phyloP scores from a whole-genome alignment of 2,888 invertebrate species.

The Hymenopus coronatus region DNA sequence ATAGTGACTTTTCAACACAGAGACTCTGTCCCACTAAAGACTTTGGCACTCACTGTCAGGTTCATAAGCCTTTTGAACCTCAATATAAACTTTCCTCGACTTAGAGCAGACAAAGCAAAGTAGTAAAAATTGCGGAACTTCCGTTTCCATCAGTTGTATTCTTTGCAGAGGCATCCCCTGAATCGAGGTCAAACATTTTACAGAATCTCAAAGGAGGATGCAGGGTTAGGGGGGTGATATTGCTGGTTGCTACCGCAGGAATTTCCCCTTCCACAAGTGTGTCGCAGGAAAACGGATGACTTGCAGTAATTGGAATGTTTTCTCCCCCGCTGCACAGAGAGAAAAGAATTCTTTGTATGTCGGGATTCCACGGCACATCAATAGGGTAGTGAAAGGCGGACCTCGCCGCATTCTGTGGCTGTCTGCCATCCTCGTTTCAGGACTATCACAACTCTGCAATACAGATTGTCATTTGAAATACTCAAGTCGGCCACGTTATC shows the following conservation, averaged over 20 bases:
- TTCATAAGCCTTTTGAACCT: background rate
- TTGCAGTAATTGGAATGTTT: background rate
- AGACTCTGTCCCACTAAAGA: no score
- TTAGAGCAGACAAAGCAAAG: background rate
- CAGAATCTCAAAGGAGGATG: background rate
- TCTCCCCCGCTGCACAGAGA: background rate
- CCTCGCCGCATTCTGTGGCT: background rate
- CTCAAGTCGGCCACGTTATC: no score
- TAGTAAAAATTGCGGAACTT: background rate
- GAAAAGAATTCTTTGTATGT: background rate
- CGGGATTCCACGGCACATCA: background rate
- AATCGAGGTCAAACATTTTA: background rate
- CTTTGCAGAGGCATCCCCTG: background rate
- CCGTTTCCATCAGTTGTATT: background rate
- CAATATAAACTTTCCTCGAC: background rate
- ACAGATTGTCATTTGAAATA: background rate
- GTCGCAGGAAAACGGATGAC: background rate
- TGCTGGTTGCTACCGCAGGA: background rate
- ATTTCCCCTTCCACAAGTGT: background rate
- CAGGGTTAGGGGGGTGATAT: background rate
- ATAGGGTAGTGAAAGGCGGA: background rate
- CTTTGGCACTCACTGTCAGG: background rate
- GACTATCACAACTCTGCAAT: background rate
- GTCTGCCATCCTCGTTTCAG: background rate
- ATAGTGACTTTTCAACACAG: no score